Conservation (phyloP, 1,140 invertebrate genomes). For the Leptoteleia sp. region DNA sequence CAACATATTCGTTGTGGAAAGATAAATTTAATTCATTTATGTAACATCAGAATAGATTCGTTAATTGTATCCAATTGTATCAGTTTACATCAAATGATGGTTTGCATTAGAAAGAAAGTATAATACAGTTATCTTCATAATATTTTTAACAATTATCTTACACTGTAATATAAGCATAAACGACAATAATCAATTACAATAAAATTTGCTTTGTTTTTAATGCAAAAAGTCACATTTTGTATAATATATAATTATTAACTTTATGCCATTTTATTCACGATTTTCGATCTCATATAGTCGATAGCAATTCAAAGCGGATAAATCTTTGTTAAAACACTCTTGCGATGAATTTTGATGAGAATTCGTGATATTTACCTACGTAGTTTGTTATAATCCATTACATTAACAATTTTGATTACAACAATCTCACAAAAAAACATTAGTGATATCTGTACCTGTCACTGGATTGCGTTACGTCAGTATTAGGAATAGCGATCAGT, state of each 20-base stretch:
- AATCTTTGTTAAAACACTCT: conserved; percentile 1
- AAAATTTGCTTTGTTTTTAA: neutral
- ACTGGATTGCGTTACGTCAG: conserved; percentile 34
- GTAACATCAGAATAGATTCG: too few species aligned
- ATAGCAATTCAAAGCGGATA: conserved; percentile 1
- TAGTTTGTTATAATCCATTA: conserved; percentile 3
- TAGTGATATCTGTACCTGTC: conserved; percentile 34
- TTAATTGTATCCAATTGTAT: too few species aligned
- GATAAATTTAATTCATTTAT: too few species aligned
- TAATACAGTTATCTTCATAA: too few species aligned
- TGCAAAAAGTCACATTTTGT: neutral
- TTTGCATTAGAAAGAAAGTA: too few species aligned
- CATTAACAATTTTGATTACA: neutral
- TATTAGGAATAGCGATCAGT: conserved; percentile 30
- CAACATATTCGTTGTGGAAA: too few species aligned
- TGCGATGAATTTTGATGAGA: neutral
- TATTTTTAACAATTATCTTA: too few species aligned
- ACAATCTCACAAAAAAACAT: neutral
- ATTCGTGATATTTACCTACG: conserved; percentile 7
- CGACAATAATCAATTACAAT: conserved; percentile 5
- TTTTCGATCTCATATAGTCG: conserved; percentile 27
- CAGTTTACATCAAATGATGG: too few species aligned
- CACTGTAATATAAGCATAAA: too few species aligned
- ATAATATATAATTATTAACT: conserved; percentile 4
- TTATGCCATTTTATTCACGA: conserved; percentile 8